Percentiles rank a stretch among this genome's conserved stretches.
These are phyloP conservation scores for Sitta europaea DNA, from an alignment of 2,113 vertebrate species.

Conservation along the genomic window DNA sequence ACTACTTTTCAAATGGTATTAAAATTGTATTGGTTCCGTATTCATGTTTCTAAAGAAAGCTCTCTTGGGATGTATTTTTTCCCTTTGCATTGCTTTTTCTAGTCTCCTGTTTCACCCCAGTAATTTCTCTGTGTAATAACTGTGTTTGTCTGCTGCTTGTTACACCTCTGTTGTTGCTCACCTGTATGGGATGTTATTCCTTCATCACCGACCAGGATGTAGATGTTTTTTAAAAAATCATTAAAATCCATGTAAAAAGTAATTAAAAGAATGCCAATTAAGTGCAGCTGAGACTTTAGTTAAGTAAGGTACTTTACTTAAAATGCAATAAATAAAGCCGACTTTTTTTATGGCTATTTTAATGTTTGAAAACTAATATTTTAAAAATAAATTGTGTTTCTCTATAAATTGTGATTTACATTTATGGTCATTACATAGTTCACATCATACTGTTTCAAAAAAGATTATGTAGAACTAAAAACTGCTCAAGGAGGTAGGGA, in stretches of 20 bases:
- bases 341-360: not conserved
- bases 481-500: not conserved
- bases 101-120: not conserved
- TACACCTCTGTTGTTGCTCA: not conserved
- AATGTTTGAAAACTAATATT: not conserved
- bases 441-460: not conserved
- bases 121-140: not conserved
- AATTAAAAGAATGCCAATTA: not conserved
- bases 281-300: not conserved
- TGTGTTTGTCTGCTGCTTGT: not conserved
- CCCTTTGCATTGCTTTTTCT: not conserved
- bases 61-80: not conserved
- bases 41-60: not conserved
- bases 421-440: not conserved
- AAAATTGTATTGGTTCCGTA: not conserved
- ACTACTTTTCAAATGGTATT: not conserved
- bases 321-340: not conserved
- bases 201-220: not conserved
- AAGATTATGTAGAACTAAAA: not conserved
- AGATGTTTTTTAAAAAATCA: not conserved
- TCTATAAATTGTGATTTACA: not conserved
- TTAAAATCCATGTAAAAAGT: not conserved
- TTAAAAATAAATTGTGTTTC: not conserved
- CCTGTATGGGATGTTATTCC: not conserved
- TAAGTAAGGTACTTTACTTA: not conserved